phyloP scores from a whole-genome alignment of 2,888 invertebrate species.

The Standfussiana lucernea region DNA sequence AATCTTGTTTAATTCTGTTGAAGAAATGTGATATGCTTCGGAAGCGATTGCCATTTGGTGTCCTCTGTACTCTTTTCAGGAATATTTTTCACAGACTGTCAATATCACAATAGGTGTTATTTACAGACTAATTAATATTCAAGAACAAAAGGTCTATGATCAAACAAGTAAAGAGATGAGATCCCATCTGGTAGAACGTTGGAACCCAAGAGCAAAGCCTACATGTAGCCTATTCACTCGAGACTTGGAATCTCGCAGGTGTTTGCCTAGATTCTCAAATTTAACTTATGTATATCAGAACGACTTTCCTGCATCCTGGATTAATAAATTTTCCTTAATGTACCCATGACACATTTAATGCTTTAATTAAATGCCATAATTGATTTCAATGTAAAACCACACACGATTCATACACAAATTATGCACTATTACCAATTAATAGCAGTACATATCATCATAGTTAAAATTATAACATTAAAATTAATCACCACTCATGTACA shows the following conservation, averaged over 20 bases:
- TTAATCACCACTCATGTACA: constrained; percentile 41
- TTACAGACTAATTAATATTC: neutral
- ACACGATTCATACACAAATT: constrained; percentile 6
- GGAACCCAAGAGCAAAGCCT: too few relatives aligned
- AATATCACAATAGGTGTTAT: neutral
- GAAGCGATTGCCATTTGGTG: neutral
- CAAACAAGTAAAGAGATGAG: neutral
- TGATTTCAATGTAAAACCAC: constrained; percentile 17
- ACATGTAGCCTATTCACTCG: neutral
- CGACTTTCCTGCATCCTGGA: neutral
- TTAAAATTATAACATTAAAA: constrained; percentile 50
- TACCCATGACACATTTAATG: neutral
- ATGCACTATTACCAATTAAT: constrained; percentile 25
- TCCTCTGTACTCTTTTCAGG: neutral
- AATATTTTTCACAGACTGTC: neutral
- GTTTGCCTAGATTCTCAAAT: neutral
- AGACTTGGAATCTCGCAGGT: neutral
- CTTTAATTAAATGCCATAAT: neutral
- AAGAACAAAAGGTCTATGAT: neutral
- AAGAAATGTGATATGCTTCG: neutral
- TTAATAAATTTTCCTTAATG: neutral
- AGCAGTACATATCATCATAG: constrained; percentile 5
- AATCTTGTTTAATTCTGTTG: neutral
- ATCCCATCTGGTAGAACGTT: neutral
- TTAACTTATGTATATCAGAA: neutral